Conservation (phyloP, 2,797 vertebrate genomes). For the Uromys caudimaculatus region DNA sequence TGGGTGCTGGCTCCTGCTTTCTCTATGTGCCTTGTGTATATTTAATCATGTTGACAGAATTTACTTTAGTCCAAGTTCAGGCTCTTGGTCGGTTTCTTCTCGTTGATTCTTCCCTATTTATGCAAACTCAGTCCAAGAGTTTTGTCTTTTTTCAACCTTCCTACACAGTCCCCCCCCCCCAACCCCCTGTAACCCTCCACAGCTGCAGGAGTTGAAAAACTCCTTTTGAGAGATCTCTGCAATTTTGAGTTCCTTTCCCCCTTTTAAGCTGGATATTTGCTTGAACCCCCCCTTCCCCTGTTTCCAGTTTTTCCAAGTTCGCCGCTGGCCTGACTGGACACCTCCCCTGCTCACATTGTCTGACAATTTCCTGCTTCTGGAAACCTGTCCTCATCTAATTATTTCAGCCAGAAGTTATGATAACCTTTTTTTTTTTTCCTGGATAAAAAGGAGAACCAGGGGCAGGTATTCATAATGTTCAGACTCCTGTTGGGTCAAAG, state of each 20-base stretch:
- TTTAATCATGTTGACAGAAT: constrained; percentile 65
- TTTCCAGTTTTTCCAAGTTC: constrained; percentile 61
- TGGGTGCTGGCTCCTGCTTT: constrained; percentile 61
- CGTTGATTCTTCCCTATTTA: constrained; percentile 47
- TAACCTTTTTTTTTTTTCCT: background rate
- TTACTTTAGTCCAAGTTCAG: constrained; percentile 58
- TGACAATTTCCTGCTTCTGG: constrained; percentile 68
- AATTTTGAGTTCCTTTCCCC: background rate
- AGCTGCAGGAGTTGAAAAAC: background rate
- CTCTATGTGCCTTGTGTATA: constrained; percentile 42
- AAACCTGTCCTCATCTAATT: constrained; percentile 26
- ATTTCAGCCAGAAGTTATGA: constrained; percentile 47
- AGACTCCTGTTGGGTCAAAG: background rate
- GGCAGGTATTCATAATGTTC: background rate
- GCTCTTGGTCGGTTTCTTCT: constrained; percentile 55
- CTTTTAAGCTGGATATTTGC: constrained; percentile 34
- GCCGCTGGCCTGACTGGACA: constrained; percentile 27
- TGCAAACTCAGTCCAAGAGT: background rate
- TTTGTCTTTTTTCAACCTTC: constrained; percentile 39
- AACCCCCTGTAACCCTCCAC: background rate
- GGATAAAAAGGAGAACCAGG: background rate
- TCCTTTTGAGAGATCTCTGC: background rate
- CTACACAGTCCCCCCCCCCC: background rate
- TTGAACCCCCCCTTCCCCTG: constrained; percentile 10
- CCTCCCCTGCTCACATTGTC: background rate